A percentile compares a stretch with the other conserved stretches of the same genome.
Conservation (phyloP, 2,888 invertebrate species). For the Drosophila mimica region DNA sequence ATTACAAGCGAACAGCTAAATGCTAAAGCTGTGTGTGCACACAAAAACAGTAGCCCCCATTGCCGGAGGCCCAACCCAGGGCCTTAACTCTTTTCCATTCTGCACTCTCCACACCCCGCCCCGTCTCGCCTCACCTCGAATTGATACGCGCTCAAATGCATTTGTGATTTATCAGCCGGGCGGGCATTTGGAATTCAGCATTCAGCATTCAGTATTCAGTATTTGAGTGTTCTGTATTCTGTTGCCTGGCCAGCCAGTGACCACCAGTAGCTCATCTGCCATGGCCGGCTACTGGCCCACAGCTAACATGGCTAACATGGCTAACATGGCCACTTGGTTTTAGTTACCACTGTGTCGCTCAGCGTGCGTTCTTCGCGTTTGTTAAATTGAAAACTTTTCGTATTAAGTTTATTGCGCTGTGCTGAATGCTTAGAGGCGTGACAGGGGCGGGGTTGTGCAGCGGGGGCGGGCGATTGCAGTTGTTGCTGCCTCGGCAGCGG, state of each 20-base stretch:
- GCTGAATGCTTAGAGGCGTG: constrained; percentile 29
- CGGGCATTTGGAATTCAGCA: constrained; percentile 40
- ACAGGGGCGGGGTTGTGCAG: constrained; percentile 4
- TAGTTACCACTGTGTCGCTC: constrained; percentile 53
- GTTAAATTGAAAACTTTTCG: constrained; percentile 75
- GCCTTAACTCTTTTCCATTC: not conserved
- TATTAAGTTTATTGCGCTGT: constrained; percentile 69
- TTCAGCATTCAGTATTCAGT: constrained; percentile 26
- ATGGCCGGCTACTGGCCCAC: constrained; percentile 53
- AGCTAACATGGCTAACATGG: constrained; percentile 51
- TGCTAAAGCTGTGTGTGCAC: constrained; percentile 22
- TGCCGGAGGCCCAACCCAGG: constrained; percentile 22
- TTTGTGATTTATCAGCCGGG: constrained; percentile 77
- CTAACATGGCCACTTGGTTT: constrained; percentile 57
- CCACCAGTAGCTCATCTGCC: constrained; percentile 72
- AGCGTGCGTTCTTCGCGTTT: constrained; percentile 74
- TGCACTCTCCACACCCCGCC: not conserved
- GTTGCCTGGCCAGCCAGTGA: constrained; percentile 30
- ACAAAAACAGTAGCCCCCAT: constrained; percentile 51
- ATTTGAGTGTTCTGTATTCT: constrained; percentile 29
- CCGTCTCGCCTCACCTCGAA: constrained; percentile 38
- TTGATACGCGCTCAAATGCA: constrained; percentile 74
- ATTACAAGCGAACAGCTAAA: constrained; percentile 60
- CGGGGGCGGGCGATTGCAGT: constrained; percentile 13
- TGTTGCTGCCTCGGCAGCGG: not conserved